Evolutionary conservation across 1,140 invertebrate genomes (phyloP), one percentile per base, ranked within the genome.

Genomic region (Zaprionus ornatus): DNA sequence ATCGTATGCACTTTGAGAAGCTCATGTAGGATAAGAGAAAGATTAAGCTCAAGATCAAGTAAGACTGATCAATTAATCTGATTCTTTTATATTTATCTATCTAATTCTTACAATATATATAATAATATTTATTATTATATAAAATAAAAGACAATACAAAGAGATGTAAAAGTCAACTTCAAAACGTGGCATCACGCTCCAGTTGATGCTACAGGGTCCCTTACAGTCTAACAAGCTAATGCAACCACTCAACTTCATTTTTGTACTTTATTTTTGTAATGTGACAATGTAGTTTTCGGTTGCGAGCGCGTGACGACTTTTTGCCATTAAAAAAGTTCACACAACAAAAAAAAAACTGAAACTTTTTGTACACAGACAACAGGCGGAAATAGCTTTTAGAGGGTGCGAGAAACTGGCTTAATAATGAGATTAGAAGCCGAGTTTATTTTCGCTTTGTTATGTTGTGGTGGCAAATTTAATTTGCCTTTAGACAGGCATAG

Each of bases 221-320:
- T 13, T 61, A 10, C 21, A 13, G 25, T 32, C n/a, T 12, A 29
- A 2, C 4, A 40, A n/a, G 25, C 29, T 37, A 25, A 5, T 12
- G n/a, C 9, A 13, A 3, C 7, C 13, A 1, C 9, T 3, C 1
- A 5, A n/a, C 3, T 6, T n/a, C 17, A 10, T 52, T 56, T 59
- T 65, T 45, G 54, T 52, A 65, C 40, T 42, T 56, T 63, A 25
- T 32, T 69, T 50, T 72, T 55, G 42, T 48, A 40, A 72, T 79
- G 76, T 80, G 80, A 82, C 83, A 87, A 83, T 83, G 67, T 77
- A 74, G 80, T 83, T 83, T 80, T 66, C 55, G 69, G 65, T 82
- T 86, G 57, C 52, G 27, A 57, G 42, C 25, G 76, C 50, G 50
- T 35, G 56, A 65, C 63, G 77, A 88, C 80, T 80, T 88, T 88